Percentiles rank a stretch among this genome's conserved stretches.
phyloP scores from a whole-genome alignment of 2,797 vertebrate species.

The Pantherophis vulpinus region DNA sequence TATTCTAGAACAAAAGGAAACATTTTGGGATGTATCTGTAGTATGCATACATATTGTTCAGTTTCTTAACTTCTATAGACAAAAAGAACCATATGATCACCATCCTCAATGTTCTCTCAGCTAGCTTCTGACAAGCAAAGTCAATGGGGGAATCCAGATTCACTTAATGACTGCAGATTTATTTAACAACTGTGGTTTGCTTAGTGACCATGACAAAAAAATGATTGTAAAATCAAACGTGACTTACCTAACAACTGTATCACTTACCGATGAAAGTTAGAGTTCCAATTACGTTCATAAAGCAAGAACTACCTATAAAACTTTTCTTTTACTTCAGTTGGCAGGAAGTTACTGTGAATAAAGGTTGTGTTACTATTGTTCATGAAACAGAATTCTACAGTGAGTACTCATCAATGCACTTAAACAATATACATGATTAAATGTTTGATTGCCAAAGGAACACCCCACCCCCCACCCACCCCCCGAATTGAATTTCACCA shows the following conservation, averaged over 20 bases:
- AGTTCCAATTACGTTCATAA: background rate
- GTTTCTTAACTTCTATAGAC: background rate
- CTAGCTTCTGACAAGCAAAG: background rate
- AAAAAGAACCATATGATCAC: background rate
- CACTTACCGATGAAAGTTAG: background rate
- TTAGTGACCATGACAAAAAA: background rate
- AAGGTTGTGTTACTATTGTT: background rate
- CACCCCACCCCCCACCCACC: too few relatives aligned
- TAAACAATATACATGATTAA: background rate
- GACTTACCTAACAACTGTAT: background rate
- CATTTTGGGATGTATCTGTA: background rate
- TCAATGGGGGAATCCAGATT: background rate
- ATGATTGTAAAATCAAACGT: background rate
- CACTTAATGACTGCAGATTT: background rate
- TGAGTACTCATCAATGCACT: background rate
- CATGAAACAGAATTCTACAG: background rate
- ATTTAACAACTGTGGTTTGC: background rate
- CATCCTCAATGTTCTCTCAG: background rate
- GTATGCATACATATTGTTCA: background rate
- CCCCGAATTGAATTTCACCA: background rate
- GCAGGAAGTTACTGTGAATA: background rate
- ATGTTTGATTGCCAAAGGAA: background rate
- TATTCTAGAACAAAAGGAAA: background rate
- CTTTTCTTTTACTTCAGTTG: background rate
- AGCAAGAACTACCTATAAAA: background rate